Percentiles rank a stretch among this genome's conserved stretches.
phyloP scores from a whole-genome alignment of 2,113 vertebrate species.

The Leucopsar rothschildi region DNA sequence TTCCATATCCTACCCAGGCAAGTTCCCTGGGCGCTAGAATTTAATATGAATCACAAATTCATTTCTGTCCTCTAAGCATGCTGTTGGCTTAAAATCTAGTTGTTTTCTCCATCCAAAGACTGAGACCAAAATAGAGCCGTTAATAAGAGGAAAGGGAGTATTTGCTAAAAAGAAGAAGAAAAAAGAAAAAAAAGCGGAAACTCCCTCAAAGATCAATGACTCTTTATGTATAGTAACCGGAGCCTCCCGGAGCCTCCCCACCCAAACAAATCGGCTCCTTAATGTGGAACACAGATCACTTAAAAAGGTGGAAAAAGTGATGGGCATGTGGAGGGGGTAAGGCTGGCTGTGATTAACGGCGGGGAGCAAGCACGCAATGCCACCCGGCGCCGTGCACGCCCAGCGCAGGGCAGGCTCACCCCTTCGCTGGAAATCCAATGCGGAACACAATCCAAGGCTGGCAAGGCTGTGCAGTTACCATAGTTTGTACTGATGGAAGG shows the following conservation, averaged over 20 bases:
- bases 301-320: constrained; percentile 61
- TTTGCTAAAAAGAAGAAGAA: not conserved
- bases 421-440: not conserved
- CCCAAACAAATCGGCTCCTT: constrained; percentile 29
- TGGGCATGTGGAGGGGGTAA: not conserved
- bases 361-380: not conserved
- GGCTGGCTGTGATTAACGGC: not conserved
- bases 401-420: not conserved
- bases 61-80: not conserved
- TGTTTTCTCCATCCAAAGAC: constrained; percentile 10
- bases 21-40: not conserved
- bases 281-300: constrained; percentile 33
- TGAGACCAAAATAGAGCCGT: not conserved
- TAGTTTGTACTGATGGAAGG: not conserved
- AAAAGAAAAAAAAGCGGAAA: not conserved
- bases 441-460: not conserved
- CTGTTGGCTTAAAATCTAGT: not conserved
- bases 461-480: not conserved
- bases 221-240: constrained; percentile 46
- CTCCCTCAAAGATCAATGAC: constrained; percentile 57
- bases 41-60: not conserved
- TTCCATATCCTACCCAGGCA: not conserved
- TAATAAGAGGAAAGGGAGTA: constrained; percentile 22
- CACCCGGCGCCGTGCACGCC: not conserved
- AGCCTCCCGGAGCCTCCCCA: constrained; percentile 19